Evolutionary conservation across 2,888 invertebrate species (phyloP), one percentile per base, ranked within the genome.

Genomic region (Euplexia lucipara): DNA sequence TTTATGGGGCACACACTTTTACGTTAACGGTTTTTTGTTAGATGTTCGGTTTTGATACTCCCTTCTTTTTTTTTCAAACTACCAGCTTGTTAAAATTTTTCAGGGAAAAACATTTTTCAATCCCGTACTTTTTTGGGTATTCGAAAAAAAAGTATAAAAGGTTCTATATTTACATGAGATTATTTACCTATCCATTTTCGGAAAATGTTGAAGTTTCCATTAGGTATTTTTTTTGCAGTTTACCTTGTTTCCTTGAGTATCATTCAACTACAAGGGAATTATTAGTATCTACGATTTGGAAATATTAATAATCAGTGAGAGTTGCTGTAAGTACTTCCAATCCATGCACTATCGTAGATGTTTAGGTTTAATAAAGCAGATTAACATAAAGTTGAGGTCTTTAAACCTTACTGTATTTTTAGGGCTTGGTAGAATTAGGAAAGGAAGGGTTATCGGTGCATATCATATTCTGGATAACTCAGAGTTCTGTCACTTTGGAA

Each of bases 1-100:
- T 91, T 89, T 90, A 90, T 89, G 82, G 84, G 79, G 82, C 86
- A 86, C 85, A 87, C 84, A 87, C 82, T 86, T 87, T 88, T 84
- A 83, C 85, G 83, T 56, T 81, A 81, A 86, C 77, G 78, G 76
- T 81, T 83, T 88, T 86, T 83, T 82, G 83, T 81, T 86, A 83
- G 83, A 86, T 85, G 86, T 89, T 90, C 85, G 81, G 77, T 82
- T 82, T 82, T 75, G 75, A 75, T 78, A 63, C 73, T 67, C 58
- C 47, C 39, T 60, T 65, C 67, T 75, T 75, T 73, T 73, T 74
- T 70, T 71, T 70, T 71, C 5, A 61, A 74, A 71, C 76, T 76
- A 76, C 47, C 76, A 71, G 67, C 66, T 74, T 74, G 65, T 74
- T 71, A 71, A 56, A n/a, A 77, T 57, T 74, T 77, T 48, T 39